Percentiles rank a stretch among this genome's conserved stretches.
These are phyloP conservation scores for Syncerus caffer DNA, from an alignment of 2,797 vertebrate genomes.

Conservation along the genomic window DNA sequence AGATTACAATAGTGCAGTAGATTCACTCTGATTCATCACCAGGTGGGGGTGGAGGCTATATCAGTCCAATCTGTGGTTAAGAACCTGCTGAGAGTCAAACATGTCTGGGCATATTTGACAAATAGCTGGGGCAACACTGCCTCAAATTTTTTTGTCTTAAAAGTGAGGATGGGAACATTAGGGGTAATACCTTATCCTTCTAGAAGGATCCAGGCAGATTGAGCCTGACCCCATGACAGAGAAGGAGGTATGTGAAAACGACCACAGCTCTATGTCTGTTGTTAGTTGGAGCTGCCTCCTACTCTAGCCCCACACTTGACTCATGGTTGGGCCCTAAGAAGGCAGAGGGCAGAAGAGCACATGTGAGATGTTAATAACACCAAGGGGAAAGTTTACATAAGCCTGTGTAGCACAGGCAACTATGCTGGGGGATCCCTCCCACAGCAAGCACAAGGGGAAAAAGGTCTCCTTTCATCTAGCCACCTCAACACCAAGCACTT, in stretches of 20 bases:
- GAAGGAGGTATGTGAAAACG: background rate
- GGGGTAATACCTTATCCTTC: background rate
- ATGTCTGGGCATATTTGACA: background rate
- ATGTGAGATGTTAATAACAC: background rate
- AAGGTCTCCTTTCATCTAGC: background rate
- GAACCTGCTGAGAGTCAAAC: background rate
- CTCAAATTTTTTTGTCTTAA: background rate
- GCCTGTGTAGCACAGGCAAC: rapidly evolving
- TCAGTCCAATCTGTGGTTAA: background rate
- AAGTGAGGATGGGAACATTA: background rate
- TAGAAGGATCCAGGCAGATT: background rate
- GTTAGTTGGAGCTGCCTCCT: background rate
- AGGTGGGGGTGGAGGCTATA: background rate
- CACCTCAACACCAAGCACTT: background rate
- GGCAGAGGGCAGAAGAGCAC: background rate
- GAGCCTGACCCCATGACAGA: background rate
- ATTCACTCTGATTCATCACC: background rate
- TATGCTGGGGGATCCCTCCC: background rate
- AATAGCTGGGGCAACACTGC: background rate
- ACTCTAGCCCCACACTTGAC: background rate
- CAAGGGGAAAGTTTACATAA: background rate
- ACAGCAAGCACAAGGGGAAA: background rate
- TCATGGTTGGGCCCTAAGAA: background rate
- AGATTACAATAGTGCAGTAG: background rate
- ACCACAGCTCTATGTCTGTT: background rate